Conservation (phyloP, 2,888 invertebrate species). For the Sericinus montela region DNA sequence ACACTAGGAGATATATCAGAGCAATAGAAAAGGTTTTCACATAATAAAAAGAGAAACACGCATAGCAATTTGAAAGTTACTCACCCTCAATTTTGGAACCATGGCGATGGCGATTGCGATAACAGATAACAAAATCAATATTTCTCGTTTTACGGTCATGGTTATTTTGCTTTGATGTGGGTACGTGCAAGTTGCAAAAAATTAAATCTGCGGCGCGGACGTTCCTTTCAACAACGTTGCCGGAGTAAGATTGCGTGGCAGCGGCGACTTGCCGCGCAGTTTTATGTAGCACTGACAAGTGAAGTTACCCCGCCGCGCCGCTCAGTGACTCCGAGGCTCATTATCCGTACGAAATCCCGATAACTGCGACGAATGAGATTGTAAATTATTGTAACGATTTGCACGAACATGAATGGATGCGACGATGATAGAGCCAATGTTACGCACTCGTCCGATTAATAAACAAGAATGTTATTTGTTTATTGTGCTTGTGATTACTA, state of each 20-base stretch:
- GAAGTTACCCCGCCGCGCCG: slow-evolving; percentile 23
- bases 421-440: slow-evolving; percentile 22
- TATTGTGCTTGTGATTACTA: slow-evolving; percentile 6
- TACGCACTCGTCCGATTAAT: slow-evolving; percentile 28
- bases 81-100: slow-evolving; percentile 52
- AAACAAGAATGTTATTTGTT: slow-evolving; percentile 29
- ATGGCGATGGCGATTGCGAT: slow-evolving; percentile 46
- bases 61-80: slow-evolving; percentile 26
- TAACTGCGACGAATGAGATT: slow-evolving; percentile 25
- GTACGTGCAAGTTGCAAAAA: slow-evolving; percentile 21
- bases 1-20: too few species aligned
- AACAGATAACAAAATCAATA: slow-evolving; percentile 40
- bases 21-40: too few species aligned
- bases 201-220: slow-evolving; percentile 19
- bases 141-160: slow-evolving; percentile 39
- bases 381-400: slow-evolving; percentile 28
- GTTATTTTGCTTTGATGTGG: slow-evolving; percentile 11
- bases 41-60: too few species aligned
- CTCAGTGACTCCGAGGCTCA: slow-evolving; percentile 19
- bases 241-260: slow-evolving; percentile 47
- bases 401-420: slow-evolving; percentile 34
- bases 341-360: slow-evolving; percentile 7
- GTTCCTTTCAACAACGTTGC: slow-evolving; percentile 31
- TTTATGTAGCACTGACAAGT: slow-evolving; percentile 36
- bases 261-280: slow-evolving; percentile 32